These are phyloP conservation scores for Periplaneta americana DNA, from an alignment of 1,140 invertebrate genomes.

Conservation along the genomic window DNA sequence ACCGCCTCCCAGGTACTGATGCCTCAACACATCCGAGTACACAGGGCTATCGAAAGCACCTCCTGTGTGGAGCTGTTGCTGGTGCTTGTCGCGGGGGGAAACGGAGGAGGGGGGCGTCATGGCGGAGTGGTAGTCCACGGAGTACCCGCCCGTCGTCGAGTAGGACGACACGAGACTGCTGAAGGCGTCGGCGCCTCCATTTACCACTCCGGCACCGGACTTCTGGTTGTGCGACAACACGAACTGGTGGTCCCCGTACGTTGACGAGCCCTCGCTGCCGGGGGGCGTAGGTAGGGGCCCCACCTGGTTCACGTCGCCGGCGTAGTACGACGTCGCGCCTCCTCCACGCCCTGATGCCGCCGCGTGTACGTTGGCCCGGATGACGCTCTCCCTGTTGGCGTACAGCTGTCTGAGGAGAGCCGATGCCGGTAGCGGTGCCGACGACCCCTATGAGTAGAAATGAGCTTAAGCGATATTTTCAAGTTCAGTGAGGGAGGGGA, in stretches of 20 bases:
- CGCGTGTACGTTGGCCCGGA: slow-evolving; percentile 82
- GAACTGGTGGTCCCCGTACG: slow-evolving; percentile 65
- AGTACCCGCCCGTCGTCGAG: slow-evolving; percentile 51
- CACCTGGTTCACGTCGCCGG: slow-evolving; percentile 36
- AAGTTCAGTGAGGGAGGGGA: no score
- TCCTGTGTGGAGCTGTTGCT: slow-evolving; percentile 44
- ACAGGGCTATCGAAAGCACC: slow-evolving; percentile 36
- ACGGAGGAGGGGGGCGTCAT: slow-evolving; percentile 95
- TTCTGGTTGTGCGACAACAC: slow-evolving; percentile 46
- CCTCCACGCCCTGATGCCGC: slow-evolving; percentile 10
- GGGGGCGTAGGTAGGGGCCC: slow-evolving; percentile 82
- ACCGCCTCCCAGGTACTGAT: slow-evolving; percentile 40
- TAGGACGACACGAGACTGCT: slow-evolving; percentile 53
- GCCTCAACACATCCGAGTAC: slow-evolving; percentile 44
- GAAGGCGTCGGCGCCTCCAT: slow-evolving; percentile 46
- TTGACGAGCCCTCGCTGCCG: slow-evolving; percentile 72
- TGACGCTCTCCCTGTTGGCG: slow-evolving; percentile 90
- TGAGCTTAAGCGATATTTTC: no score
- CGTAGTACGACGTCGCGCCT: slow-evolving; percentile 26
- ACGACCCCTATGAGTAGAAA: neutral
- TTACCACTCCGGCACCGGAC: slow-evolving; percentile 29
- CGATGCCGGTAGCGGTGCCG: slow-evolving; percentile 63
- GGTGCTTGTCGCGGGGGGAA: slow-evolving; percentile 83
- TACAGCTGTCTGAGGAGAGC: slow-evolving; percentile 84
- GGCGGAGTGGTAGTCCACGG: slow-evolving; percentile 78